Percentiles rank a stretch among this genome's conserved stretches.
phyloP scores from a whole-genome alignment of 2,113 vertebrate genomes.

The Bos indicus region DNA sequence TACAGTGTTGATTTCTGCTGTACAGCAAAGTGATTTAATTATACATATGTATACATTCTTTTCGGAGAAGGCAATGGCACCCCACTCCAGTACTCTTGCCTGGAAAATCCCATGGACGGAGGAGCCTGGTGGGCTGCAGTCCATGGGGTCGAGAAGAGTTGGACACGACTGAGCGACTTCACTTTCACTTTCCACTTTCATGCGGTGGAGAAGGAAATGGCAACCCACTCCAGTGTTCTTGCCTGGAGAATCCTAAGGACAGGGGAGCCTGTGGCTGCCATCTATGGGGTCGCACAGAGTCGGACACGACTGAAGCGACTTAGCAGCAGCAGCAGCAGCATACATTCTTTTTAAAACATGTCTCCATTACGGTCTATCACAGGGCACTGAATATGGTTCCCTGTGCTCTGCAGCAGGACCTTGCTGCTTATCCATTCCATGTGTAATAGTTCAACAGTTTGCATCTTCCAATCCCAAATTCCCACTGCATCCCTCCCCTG shows the following conservation, averaged over 20 bases:
- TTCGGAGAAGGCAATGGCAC: no score
- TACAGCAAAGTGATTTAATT: background rate
- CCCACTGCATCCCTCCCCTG: background rate
- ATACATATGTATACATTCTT: background rate
- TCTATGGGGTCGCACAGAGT: no score
- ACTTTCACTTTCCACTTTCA: no score
- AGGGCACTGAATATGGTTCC: background rate
- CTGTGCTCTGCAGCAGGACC: background rate
- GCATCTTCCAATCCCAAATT: background rate
- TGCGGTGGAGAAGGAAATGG: no score
- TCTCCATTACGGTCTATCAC: background rate
- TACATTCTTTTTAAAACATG: background rate
- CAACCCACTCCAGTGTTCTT: no score
- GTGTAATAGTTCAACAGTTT: background rate
- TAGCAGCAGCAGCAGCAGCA: no score
- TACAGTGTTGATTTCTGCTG: background rate
- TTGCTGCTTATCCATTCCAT: background rate
- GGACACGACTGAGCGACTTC: no score
- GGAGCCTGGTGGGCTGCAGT: no score
- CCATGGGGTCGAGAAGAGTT: no score
- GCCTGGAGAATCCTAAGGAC: no score
- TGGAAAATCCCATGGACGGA: no score
- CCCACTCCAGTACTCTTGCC: no score
- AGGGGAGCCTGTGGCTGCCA: rapidly evolving
- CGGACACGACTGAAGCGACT: rapidly evolving